Conservation (phyloP, 2,888 invertebrate species). For the Polydrusus pterygomalis region DNA sequence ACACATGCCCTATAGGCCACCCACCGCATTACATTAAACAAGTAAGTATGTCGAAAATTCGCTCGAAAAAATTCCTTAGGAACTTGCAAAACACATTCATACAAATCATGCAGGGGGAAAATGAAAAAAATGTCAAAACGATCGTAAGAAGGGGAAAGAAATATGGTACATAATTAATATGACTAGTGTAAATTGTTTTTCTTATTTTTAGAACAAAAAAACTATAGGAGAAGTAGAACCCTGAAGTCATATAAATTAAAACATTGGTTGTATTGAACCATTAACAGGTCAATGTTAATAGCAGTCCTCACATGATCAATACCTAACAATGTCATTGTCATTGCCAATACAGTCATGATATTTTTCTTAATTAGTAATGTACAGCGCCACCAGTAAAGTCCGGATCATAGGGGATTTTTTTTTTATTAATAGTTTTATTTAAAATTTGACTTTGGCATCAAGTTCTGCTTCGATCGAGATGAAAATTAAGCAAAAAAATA, state of each 20-base stretch:
- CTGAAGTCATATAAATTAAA: neutral
- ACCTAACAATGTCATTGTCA: no score
- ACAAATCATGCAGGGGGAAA: neutral
- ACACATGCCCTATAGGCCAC: neutral
- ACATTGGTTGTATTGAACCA: no score
- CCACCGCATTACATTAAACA: neutral
- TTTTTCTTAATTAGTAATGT: no score
- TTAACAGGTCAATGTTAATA: no score
- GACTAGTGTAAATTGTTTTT: conserved; percentile 3
- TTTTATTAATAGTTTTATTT: no score
- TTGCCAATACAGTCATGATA: no score
- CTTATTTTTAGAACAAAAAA: neutral
- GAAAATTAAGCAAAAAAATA: no score
- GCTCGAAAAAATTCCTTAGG: conserved; percentile 28
- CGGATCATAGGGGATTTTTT: no score
- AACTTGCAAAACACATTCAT: conserved; percentile 36
- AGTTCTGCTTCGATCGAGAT: no score
- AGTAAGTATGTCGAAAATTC: conserved; percentile 18
- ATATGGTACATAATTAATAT: conserved; percentile 22
- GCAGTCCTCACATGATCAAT: no score
- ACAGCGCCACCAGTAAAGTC: no score
- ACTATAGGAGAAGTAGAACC: neutral
- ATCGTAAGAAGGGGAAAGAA: conserved; percentile 7
- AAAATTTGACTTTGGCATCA: no score
- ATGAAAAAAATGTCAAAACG: conserved; percentile 4